Conservation (phyloP, 2,113 vertebrate genomes). For the Brienomyrus brachyistius region DNA sequence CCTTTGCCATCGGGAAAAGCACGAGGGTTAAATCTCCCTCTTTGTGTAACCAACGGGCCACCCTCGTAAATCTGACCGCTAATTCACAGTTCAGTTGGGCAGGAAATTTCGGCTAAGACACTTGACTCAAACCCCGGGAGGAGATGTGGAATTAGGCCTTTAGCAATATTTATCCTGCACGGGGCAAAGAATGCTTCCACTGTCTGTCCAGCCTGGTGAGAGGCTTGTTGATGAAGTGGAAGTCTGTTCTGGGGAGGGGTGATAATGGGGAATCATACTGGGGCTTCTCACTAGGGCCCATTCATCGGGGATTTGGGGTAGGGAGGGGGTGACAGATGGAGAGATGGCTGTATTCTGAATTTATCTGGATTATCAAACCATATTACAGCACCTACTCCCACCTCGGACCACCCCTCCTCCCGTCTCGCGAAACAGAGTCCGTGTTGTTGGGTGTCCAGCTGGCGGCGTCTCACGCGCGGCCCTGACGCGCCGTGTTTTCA, state of each 20-base stretch:
- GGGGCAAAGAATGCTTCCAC: slow-evolving; percentile 61
- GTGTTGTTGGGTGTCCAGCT: slow-evolving; percentile 38
- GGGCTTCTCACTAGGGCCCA: slow-evolving; percentile 25
- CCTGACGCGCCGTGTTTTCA: slow-evolving; percentile 46
- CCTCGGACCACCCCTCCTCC: slow-evolving; percentile 19
- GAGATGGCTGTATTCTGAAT: slow-evolving; percentile 32
- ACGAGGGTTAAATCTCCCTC: slow-evolving; percentile 19
- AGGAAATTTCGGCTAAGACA: slow-evolving; percentile 56
- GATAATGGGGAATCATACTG: slow-evolving; percentile 36
- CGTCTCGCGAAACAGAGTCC: slow-evolving; percentile 44
- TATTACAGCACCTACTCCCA: slow-evolving; percentile 30
- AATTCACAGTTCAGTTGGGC: slow-evolving; percentile 52
- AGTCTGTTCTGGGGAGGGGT: slow-evolving; percentile 33
- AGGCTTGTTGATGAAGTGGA: slow-evolving; percentile 49
- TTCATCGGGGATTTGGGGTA: slow-evolving; percentile 22
- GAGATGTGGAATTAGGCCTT: slow-evolving; percentile 61
- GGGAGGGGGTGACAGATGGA: not conserved
- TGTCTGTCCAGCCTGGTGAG: slow-evolving; percentile 58
- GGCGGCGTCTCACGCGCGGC: slow-evolving; percentile 31
- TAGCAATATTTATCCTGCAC: slow-evolving; percentile 64
- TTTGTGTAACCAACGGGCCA: slow-evolving; percentile 51
- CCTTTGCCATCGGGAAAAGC: not conserved
- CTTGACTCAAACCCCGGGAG: slow-evolving; percentile 25
- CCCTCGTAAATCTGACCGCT: slow-evolving; percentile 51
- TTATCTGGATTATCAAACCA: slow-evolving; percentile 51